Base-by-base conservation (phyloP, 1,140 invertebrate genomes). In the Leptonema lineaticorne region DNA sequence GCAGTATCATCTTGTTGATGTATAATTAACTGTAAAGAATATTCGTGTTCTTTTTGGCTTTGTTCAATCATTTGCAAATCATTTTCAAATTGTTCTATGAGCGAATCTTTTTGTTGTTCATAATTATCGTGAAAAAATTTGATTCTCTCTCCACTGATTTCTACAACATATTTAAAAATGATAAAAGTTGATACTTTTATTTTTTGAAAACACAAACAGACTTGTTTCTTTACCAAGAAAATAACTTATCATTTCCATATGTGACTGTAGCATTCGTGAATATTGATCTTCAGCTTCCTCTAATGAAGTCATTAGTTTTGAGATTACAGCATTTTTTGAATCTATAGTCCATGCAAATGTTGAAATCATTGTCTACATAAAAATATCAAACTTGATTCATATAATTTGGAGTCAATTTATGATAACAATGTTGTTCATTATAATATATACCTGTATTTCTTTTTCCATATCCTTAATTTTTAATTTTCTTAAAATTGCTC, bases 401-500 rank as follows among this genome's bases (percentile, higher is more conserved):
- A 33, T 33, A 33, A 6, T 33, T 33, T 33, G 5, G 33, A 67
- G 7, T 22, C 18, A 50, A 29, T 41, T 63, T 41, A 18, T 45
- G 56, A n/a, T 57, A 22, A 6, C 29, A n/a, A n/a, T n/a, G n/a
- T n/a, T n/a, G n/a, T n/a, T n/a, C n/a, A n/a, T n/a, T n/a, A n/a
- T n/a, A n/a, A n/a, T n/a, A n/a, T 26, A 69, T 78, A 87, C 87
- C 75, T 88, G 78, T 4, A 91, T 83, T 58, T 90, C 85, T 9
- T 86, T 76, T 27, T 87, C 83, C 76, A 92, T 83, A 74, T 92
- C 88, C 46, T 86, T 86, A 69, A 87, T 87, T 82, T 92, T 93
- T 48, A 89, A 85, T 78, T 86, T 85, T 5, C 91, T 82, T 57
- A 93, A 78, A 68, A 90, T 85, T 46, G 86, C 87, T 60, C 91